Base-by-base conservation (phyloP, 2,113 vertebrate genomes). In the Pyrgilauda ruficollis region DNA sequence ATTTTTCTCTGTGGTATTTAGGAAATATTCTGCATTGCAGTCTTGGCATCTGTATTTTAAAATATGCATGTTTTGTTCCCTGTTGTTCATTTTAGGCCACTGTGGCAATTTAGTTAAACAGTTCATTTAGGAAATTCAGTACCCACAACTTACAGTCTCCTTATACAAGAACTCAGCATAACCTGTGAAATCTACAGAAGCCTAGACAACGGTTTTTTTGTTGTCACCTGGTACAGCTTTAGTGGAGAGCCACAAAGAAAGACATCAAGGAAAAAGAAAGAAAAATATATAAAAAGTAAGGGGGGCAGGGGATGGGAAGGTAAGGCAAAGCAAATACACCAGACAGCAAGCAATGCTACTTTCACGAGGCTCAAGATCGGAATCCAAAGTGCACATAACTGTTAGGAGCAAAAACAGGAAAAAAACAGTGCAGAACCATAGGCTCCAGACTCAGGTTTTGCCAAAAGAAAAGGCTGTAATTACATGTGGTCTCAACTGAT, bases 371-470 rank as follows among this genome's bases (percentile, higher is more conserved):
- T 84, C 77, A 43, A 77, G 43, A 64, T 66, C 89, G 89, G 67
- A 96, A 94, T 89, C 94, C 91, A 86, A 94, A 96, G 87, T 92
- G 67, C 49, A 70, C 61, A 39, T 56, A 79, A 96, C 58, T 92
- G 72, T 89, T 64, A 53, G 43, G 39, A 90, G 37, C 26, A 80
- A 72, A 87, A 53, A n/a, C 41, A 52, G 64, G 53, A 90, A 95
- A 75, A 59, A 83, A 78, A 64, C 50, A 66, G 15, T 12, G 31
- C 35, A 66, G 37, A 70, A 74, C 53, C 78, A 70, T 68, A 19
- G 35, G 24, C 41, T 86, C 81, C 35, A 50, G 31, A 66, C 35
- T 13, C 37, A 39, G n/a, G 49, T 75, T 72, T 84, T 70, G 46
- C 47, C 44, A 2, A 14, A 87, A 80, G 61, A 77, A 79, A 50